Conservation (phyloP, 2,888 invertebrate genomes). For the Syritta pipiens region DNA sequence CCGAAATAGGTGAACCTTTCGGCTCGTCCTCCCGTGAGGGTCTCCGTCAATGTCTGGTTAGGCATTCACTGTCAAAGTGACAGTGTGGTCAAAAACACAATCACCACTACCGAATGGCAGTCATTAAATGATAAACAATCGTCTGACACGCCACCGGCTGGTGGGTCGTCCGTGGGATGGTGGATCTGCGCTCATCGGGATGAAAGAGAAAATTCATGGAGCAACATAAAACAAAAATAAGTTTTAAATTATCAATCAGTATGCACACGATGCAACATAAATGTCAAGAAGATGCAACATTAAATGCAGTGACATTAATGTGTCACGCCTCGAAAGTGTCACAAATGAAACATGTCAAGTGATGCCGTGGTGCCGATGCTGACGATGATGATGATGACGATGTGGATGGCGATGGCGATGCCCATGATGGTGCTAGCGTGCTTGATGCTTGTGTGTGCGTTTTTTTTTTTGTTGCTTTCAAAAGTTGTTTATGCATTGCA, state of each 20-base stretch:
- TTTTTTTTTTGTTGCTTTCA: background rate
- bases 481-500: conserved; percentile 24
- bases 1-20: conserved; percentile 26
- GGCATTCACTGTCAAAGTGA: conserved; percentile 58
- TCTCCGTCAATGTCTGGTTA: too few relatives aligned
- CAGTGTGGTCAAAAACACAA: conserved; percentile 61
- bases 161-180: too few relatives aligned
- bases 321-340: conserved; percentile 67
- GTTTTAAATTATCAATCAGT: conserved; percentile 67
- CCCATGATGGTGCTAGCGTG: too few relatives aligned
- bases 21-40: conserved; percentile 33
- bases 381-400: background rate
- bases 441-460: background rate
- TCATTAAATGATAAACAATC: conserved; percentile 66
- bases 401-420: background rate
- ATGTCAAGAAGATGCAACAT: conserved; percentile 67
- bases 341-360: conserved; percentile 64
- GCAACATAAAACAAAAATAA: conserved; percentile 38
- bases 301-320: conserved; percentile 66
- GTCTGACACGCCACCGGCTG: conserved; percentile 40
- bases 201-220: background rate
- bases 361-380: conserved; percentile 20
- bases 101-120: conserved; percentile 64
- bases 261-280: conserved; percentile 66
- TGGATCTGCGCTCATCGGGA: too few relatives aligned